phyloP scores from a whole-genome alignment of 64 coral and sea anemone species.

The Montipora cactus region DNA sequence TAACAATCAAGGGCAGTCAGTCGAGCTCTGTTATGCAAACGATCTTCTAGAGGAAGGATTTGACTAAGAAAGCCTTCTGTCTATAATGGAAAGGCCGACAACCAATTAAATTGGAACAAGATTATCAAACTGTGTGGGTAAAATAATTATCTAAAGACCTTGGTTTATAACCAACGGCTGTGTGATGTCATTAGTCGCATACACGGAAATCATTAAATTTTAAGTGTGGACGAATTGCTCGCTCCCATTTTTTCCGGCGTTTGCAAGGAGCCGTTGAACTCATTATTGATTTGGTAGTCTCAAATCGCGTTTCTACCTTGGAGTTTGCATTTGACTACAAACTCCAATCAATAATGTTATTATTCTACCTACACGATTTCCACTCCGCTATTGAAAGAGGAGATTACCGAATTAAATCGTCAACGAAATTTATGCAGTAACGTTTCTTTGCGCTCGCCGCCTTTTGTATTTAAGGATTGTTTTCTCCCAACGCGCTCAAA shows the following conservation, averaged over 20 bases:
- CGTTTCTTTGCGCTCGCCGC: slow-evolving; percentile 29
- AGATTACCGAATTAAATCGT: slow-evolving; percentile 55
- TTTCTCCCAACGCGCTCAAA: background rate
- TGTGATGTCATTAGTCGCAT: background rate
- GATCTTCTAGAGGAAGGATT: slow-evolving; percentile 14
- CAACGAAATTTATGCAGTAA: slow-evolving; percentile 55
- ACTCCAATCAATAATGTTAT: slow-evolving; percentile 42
- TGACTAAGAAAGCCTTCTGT: slow-evolving; percentile 1
- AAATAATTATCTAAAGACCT: slow-evolving; percentile 20
- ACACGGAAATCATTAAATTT: background rate
- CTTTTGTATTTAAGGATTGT: slow-evolving; percentile 25
- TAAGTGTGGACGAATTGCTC: background rate
- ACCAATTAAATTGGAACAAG: slow-evolving; percentile 48
- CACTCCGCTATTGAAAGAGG: slow-evolving; percentile 25
- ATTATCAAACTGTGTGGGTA: slow-evolving; percentile 25
- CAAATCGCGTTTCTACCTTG: background rate
- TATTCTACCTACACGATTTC: slow-evolving; percentile 48
- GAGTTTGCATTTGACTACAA: background rate
- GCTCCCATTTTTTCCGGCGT: background rate
- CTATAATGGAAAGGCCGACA: background rate
- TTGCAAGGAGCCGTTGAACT: background rate
- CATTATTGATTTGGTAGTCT: background rate
- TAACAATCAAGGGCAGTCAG: background rate
- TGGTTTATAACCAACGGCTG: background rate
- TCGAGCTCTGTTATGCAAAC: slow-evolving; percentile 48